Conservation (phyloP, 2,888 invertebrate genomes). For the Homarus gammarus region DNA sequence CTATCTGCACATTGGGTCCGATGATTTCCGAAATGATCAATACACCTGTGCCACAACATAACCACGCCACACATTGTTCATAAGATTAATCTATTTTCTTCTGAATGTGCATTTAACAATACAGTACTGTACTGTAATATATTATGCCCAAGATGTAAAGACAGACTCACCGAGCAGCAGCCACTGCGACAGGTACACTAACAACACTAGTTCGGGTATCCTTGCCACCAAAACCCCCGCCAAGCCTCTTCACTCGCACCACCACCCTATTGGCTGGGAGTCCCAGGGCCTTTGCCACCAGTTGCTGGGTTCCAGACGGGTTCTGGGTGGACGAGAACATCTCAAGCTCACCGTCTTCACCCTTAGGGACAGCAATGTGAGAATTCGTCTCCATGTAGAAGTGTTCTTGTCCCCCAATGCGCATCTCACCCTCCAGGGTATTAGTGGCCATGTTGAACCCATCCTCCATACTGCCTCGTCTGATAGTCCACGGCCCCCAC, state of each 20-base stretch:
- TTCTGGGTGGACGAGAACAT: conserved; percentile 87
- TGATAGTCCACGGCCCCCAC: conserved; percentile 80
- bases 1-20: too few species aligned
- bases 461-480: conserved; percentile 84
- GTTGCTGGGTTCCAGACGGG: conserved; percentile 84
- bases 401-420: conserved; percentile 96
- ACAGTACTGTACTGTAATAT: too few species aligned
- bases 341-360: conserved; percentile 89
- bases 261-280: conserved; percentile 85
- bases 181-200: conserved; percentile 88
- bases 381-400: conserved; percentile 93
- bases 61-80: too few species aligned
- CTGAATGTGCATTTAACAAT: too few species aligned
- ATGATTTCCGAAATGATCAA: too few species aligned
- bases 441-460: conserved; percentile 86
- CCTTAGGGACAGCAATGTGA: conserved; percentile 80
- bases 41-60: too few species aligned
- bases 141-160: too few species aligned
- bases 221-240: conserved; percentile 98
- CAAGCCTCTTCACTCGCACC: conserved; percentile 90
- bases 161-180: conserved; percentile 84
- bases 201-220: conserved; percentile 87
- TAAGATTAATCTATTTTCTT: too few species aligned
- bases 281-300: conserved; percentile 85
- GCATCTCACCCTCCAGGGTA: conserved; percentile 87